Percentiles rank a stretch among this genome's conserved stretches.
Evolutionary conservation across 2,113 vertebrate species (phyloP).

Genomic region (Lonchura striata): DNA sequence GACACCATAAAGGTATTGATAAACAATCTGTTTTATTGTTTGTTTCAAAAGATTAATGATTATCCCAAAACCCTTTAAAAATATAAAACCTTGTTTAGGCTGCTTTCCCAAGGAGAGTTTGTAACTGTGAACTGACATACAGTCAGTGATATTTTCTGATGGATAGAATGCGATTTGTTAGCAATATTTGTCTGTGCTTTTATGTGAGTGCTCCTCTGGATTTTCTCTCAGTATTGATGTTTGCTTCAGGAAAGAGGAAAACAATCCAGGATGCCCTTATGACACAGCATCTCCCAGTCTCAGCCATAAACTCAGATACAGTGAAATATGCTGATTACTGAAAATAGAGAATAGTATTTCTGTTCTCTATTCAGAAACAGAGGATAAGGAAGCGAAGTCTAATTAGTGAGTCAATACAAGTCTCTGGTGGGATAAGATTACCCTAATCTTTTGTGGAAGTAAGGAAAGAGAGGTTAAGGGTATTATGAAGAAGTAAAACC

Average conservation of each 20-base stretch:
- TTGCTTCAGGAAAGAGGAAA: neutral
- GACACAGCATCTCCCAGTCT: neutral
- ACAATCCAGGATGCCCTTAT: neutral
- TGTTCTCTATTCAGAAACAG: neutral
- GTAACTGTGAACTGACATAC: neutral
- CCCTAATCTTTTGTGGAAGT: neutral
- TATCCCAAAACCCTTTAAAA: neutral
- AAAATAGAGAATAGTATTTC: neutral
- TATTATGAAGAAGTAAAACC: neutral
- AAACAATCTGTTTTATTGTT: neutral
- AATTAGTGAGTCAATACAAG: neutral
- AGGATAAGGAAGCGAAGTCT: neutral
- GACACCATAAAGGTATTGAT: neutral
- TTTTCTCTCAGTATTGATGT: neutral
- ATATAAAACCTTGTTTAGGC: neutral
- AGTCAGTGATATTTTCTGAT: neutral
- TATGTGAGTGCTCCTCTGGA: neutral
- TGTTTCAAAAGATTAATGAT: neutral
- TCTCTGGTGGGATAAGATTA: neutral
- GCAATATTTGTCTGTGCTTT: neutral
- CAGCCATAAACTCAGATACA: neutral
- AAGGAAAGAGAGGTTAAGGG: neutral
- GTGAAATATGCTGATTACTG: neutral
- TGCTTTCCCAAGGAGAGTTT: neutral
- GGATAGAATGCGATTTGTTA: neutral